Evolutionary conservation across 2,113 vertebrate species (phyloP), one percentile per base, ranked within the genome.

Genomic region (Tautogolabrus adspersus): DNA sequence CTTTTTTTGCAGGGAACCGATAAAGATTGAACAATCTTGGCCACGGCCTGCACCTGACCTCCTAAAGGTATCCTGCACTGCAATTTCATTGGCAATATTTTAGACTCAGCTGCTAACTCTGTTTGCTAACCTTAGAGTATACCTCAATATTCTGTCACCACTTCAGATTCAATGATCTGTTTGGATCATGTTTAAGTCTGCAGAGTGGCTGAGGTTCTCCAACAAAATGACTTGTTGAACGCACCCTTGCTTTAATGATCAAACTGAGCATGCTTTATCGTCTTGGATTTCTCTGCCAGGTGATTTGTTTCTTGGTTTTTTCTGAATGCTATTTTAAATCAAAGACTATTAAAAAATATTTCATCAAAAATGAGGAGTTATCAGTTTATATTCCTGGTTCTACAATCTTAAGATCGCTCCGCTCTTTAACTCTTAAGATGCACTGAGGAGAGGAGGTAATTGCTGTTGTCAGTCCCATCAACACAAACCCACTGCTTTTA

Each of bases 241-340:
- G 64, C 77, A 75, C 37, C 40, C 34, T 44, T 22, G 81, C 75
- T 78, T 80, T 67, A 68, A 60, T 40, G 26, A 42, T 47, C 61
- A 38, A 71, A 81, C 89, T 84, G 82, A 84, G 90, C 87, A 91
- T 90, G 88, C 84, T 87, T 72, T 73, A 58, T 54, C 6, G 70
- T 89, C 58, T 75, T 79, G 68, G 72, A 63, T 72, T 83, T 73
- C 72, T 69, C 66, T 38, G 38, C 57, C 67, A 47, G 64, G 83
- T 74, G 5, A 79, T 60, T 55, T 8, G 51, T 82, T 85, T 59
- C 69, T 77, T 77, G 55, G 26, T 84, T 84, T 82, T n/a, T 75
- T 62, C 40, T 83, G 87, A 75, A 84, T 89, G 83, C 59, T 64
- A 60, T 70, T 84, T 87, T 74, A 83, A 22, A 18, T 67, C 19